A percentile compares a stretch with the other conserved stretches of the same genome.
Conservation (phyloP, 2,113 vertebrate species). For the Raphicerus campestris region DNA sequence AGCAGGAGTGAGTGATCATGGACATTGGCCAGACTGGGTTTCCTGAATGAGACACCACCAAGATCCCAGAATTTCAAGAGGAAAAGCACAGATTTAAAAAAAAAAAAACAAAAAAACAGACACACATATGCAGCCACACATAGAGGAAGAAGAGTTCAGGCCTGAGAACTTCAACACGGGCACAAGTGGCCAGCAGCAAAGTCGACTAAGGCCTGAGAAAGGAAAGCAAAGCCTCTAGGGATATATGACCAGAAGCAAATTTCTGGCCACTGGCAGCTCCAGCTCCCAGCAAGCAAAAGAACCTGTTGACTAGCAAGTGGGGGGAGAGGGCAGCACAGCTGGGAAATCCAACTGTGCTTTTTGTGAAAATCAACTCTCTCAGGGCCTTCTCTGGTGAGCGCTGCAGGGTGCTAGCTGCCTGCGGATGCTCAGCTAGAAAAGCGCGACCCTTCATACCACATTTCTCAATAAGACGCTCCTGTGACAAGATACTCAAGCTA, state of each 20-base stretch:
- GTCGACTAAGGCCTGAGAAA: not conserved
- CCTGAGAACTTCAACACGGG: not conserved
- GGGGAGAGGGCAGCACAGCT: not conserved
- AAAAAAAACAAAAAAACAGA: fast-evolving
- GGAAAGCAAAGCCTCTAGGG: not conserved
- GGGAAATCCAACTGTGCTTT: not conserved
- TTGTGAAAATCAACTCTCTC: not conserved
- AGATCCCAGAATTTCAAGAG: not conserved
- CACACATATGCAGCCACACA: not conserved
- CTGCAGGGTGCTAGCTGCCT: too few species aligned
- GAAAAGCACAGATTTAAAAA: not conserved
- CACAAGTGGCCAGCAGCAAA: not conserved
- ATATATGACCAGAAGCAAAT: not conserved
- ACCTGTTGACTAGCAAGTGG: not conserved
- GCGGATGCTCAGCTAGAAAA: not conserved
- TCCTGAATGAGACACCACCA: not conserved
- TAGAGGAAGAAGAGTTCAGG: not conserved
- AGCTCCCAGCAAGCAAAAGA: not conserved
- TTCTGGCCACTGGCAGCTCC: not conserved
- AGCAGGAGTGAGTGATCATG: not conserved
- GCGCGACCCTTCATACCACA: not conserved
- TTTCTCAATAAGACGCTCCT: not conserved
- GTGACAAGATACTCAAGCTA: not conserved
- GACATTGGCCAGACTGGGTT: not conserved
- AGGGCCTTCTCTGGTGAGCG: not conserved